These are phyloP conservation scores for Phaethon lepturus DNA, from an alignment of 2,113 vertebrate genomes.

Conservation along the genomic window DNA sequence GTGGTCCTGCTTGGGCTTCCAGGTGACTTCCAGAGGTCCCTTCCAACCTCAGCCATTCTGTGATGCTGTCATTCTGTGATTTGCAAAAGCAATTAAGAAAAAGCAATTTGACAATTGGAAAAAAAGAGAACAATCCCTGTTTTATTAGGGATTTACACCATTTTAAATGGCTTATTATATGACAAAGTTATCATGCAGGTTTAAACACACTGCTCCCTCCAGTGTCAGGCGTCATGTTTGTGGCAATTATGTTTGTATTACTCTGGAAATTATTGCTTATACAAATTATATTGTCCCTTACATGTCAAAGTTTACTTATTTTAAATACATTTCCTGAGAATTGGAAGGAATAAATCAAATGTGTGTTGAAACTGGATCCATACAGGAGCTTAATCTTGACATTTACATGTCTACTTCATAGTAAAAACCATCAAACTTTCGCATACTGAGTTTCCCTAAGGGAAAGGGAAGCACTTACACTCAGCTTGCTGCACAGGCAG, in stretches of 20 bases:
- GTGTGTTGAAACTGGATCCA: neutral
- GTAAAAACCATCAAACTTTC: neutral
- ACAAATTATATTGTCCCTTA: neutral
- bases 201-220: neutral
- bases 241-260: neutral
- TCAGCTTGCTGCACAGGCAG: neutral
- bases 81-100: neutral
- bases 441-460: neutral
- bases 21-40: neutral
- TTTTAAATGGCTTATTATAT: neutral
- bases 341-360: neutral
- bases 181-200: neutral
- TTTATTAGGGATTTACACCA: neutral
- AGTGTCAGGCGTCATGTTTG: neutral
- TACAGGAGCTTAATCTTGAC: neutral
- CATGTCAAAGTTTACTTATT: neutral
- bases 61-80: neutral
- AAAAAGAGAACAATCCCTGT: neutral
- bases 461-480: neutral
- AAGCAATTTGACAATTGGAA: neutral
- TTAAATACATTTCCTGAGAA: neutral
- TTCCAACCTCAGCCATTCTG: neutral
- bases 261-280: neutral
- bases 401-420: neutral
- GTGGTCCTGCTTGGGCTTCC: neutral